phyloP scores from a whole-genome alignment of 2,797 vertebrate genomes.

The Anguilla marmorata region DNA sequence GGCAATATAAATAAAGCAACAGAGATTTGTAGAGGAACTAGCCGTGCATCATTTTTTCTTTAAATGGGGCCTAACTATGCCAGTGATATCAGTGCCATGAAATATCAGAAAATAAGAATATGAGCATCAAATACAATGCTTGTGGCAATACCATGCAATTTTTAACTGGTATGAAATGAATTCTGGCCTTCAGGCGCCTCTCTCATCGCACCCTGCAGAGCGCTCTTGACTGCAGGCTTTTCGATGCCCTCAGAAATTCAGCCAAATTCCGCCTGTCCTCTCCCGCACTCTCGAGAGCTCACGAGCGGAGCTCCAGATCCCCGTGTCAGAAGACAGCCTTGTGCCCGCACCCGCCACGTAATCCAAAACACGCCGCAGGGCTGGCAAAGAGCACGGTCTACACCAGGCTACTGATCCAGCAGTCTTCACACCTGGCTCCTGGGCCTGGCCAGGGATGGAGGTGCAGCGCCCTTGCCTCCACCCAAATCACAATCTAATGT shows the following conservation, averaged over 20 bases:
- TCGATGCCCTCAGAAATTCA: background rate
- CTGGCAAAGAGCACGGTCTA: slow-evolving; percentile 53
- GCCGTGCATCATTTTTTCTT: too few relatives aligned
- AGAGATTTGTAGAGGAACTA: too few relatives aligned
- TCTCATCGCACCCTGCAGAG: background rate
- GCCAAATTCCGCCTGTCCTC: background rate
- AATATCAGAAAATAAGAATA: too few relatives aligned
- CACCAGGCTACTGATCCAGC: slow-evolving; percentile 47
- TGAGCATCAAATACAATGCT: background rate
- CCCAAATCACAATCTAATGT: background rate
- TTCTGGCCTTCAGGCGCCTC: background rate
- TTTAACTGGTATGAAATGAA: background rate
- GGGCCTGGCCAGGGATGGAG: background rate
- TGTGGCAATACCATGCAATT: background rate
- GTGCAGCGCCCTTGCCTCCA: background rate
- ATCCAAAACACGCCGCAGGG: slow-evolving; percentile 44
- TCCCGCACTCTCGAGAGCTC: background rate
- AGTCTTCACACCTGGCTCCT: slow-evolving; percentile 50
- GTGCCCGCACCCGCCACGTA: slow-evolving; percentile 43
- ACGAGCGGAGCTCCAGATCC: slow-evolving; percentile 35
- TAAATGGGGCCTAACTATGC: too few relatives aligned
- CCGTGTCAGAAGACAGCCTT: slow-evolving; percentile 39
- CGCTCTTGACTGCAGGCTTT: background rate
- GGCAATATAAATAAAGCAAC: too few relatives aligned
- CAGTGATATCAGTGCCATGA: too few relatives aligned